phyloP scores from a whole-genome alignment of 2,888 invertebrate species.

The Protophormia terraenovae region DNA sequence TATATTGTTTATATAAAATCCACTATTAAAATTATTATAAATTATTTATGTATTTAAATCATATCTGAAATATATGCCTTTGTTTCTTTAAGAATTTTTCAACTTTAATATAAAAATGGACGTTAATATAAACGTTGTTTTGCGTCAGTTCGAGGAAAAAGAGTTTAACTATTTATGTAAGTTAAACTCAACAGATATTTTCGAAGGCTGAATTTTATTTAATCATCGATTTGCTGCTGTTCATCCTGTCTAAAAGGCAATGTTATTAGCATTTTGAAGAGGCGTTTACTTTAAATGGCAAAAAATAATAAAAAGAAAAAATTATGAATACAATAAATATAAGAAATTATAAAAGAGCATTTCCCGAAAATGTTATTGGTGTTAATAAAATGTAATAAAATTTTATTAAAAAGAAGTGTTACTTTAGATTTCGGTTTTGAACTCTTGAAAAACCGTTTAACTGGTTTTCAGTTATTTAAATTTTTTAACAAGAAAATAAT shows the following conservation, averaged over 20 bases:
- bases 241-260: constrained; percentile 72
- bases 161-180: too few relatives aligned
- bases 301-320: constrained; percentile 54
- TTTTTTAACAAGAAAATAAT: too few relatives aligned
- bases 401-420: too few relatives aligned
- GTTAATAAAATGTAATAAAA: too few relatives aligned
- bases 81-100: constrained; percentile 40
- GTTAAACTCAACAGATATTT: too few relatives aligned
- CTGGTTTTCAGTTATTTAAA: too few relatives aligned
- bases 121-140: neutral
- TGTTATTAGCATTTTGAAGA: constrained; percentile 75
- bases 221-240: constrained; percentile 40
- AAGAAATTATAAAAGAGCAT: neutral
- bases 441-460: too few relatives aligned
- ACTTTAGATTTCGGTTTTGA: too few relatives aligned
- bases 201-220: neutral
- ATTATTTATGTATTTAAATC: constrained; percentile 73
- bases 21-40: constrained; percentile 20
- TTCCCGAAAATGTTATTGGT: neutral
- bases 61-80: constrained; percentile 39
- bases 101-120: neutral
- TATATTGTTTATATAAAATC: constrained; percentile 51
- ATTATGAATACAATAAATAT: constrained; percentile 51
- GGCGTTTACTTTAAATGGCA: constrained; percentile 71
- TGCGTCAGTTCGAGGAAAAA: too few relatives aligned